These are phyloP conservation scores for Pseudochirops corinnae DNA, from an alignment of 2,797 vertebrate genomes.

Conservation along the genomic window DNA sequence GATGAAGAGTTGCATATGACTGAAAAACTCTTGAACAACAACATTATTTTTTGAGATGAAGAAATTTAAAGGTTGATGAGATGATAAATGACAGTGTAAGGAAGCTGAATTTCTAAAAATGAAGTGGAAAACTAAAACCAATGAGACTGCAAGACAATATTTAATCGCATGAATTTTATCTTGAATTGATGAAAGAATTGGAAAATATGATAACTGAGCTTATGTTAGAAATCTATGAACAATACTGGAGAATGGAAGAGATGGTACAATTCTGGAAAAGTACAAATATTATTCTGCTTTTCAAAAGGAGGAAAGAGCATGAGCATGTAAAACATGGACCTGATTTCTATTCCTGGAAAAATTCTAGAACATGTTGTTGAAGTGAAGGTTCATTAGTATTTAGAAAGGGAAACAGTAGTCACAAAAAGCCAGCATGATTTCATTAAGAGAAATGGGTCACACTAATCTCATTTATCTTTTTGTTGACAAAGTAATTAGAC, in stretches of 20 bases:
- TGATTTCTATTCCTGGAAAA: background rate
- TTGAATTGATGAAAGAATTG: background rate
- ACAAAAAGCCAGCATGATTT: background rate
- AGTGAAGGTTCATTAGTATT: background rate
- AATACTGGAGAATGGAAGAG: background rate
- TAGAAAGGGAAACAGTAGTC: background rate
- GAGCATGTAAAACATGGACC: background rate
- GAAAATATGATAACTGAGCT: background rate
- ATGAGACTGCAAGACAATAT: background rate
- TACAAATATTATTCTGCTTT: background rate
- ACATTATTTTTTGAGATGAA: background rate
- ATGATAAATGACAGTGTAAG: background rate
- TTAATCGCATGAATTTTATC: background rate
- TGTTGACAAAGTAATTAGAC: background rate
- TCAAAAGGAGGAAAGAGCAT: background rate
- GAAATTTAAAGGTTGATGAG: background rate
- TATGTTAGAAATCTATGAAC: background rate
- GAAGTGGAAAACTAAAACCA: background rate
- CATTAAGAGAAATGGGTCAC: background rate
- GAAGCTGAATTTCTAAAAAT: background rate
- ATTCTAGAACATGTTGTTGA: background rate
- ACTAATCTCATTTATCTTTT: background rate
- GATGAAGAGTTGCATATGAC: background rate
- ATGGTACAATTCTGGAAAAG: background rate
- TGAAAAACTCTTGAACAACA: background rate